These are phyloP conservation scores for Cephalopachus bancanus DNA, from an alignment of 2,797 vertebrate genomes.

Conservation along the genomic window DNA sequence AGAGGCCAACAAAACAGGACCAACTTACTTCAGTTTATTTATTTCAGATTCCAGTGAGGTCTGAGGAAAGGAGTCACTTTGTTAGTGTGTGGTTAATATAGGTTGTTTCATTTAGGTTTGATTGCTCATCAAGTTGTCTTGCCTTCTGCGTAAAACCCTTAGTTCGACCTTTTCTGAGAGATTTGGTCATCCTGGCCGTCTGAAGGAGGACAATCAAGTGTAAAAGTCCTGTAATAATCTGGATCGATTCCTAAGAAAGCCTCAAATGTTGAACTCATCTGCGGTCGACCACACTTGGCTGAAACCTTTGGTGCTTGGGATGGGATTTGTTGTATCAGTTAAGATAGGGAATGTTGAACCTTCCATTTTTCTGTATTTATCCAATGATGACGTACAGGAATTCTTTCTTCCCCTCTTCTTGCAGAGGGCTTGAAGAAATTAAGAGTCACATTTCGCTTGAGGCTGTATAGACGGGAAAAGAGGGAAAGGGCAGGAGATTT, in stretches of 20 bases:
- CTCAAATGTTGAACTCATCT: neutral
- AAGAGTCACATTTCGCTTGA: neutral
- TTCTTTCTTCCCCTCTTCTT: neutral
- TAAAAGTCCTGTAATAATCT: neutral
- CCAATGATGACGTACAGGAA: neutral
- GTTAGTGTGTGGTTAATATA: neutral
- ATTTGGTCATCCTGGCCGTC: neutral
- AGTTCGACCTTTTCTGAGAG: neutral
- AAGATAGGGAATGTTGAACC: neutral
- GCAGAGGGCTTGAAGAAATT: neutral
- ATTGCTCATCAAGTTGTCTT: neutral
- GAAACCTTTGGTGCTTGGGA: neutral
- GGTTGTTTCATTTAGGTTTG: neutral
- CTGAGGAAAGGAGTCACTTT: neutral
- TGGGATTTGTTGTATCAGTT: neutral
- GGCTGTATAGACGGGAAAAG: neutral
- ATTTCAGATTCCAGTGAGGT: neutral
- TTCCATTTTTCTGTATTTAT: neutral
- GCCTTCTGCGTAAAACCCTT: neutral
- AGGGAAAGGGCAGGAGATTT: neutral
- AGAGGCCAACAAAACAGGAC: neutral
- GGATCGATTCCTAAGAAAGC: neutral
- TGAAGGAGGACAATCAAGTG: neutral
- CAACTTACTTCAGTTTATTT: neutral
- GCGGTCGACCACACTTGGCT: neutral